These are phyloP conservation scores for Condylostylus longicornis DNA, from an alignment of 1,140 invertebrate species.

Conservation along the genomic window DNA sequence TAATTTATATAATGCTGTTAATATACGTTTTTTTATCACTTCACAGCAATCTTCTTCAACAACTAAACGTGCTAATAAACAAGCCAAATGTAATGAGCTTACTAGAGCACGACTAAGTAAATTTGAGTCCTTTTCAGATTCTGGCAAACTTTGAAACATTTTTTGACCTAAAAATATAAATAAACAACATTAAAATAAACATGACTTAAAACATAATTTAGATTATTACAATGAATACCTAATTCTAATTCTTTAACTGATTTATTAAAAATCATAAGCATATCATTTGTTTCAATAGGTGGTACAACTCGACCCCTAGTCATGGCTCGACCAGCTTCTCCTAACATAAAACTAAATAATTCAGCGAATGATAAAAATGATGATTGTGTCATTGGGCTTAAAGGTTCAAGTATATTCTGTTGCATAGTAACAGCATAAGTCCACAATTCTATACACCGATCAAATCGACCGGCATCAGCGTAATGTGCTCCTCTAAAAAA, in stretches of 20 bases:
- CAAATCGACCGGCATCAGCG: slow-evolving; percentile 85
- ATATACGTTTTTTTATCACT: slow-evolving; percentile 39
- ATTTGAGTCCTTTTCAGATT: slow-evolving; percentile 51
- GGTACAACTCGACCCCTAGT: slow-evolving; percentile 58
- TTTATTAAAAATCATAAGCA: slow-evolving; percentile 66
- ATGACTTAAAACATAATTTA: background rate
- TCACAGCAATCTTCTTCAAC: slow-evolving; percentile 37
- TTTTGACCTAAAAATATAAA: slow-evolving; percentile 14
- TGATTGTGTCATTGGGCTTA: slow-evolving; percentile 88
- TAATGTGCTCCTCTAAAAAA: slow-evolving; percentile 71
- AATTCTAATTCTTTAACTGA: slow-evolving; percentile 53
- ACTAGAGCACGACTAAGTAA: slow-evolving; percentile 69
- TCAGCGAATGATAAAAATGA: slow-evolving; percentile 87
- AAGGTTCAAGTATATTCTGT: slow-evolving; percentile 78
- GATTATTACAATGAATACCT: slow-evolving; percentile 19
- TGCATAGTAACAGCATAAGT: slow-evolving; percentile 96
- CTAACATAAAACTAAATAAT: slow-evolving; percentile 88
- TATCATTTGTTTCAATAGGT: slow-evolving; percentile 60
- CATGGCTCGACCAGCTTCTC: slow-evolving; percentile 50
- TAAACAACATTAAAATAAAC: slow-evolving; percentile 1
- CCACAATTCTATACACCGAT: slow-evolving; percentile 83
- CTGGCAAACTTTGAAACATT: slow-evolving; percentile 40
- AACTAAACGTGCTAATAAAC: slow-evolving; percentile 51
- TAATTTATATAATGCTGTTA: slow-evolving; percentile 51
- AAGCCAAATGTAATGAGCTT: slow-evolving; percentile 70